phyloP scores from a whole-genome alignment of 2,888 invertebrate genomes.

The Thysanoteuthis rhombus region DNA sequence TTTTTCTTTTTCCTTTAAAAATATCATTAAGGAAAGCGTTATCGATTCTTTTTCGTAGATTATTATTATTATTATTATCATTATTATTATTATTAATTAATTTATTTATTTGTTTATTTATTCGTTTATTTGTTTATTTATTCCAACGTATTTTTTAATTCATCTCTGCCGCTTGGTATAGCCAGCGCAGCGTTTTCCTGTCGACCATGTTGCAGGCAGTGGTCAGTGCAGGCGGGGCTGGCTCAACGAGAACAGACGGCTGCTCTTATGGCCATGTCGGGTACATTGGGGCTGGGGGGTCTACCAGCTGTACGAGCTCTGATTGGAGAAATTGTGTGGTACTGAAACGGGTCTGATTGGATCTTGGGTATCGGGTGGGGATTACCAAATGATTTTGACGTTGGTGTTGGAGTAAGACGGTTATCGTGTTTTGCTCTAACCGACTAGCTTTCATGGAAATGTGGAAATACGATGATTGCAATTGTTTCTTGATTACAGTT shows the following conservation, averaged over 20 bases:
- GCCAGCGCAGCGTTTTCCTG: neutral
- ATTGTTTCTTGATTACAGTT: no score
- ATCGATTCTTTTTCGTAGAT: no score
- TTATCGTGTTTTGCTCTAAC: neutral
- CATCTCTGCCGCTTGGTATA: neutral
- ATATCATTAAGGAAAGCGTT: no score
- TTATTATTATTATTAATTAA: no score
- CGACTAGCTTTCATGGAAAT: neutral
- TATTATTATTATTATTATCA: no score
- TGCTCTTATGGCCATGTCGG: neutral
- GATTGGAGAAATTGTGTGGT: neutral
- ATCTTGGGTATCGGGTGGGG: neutral
- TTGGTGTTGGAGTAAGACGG: neutral
- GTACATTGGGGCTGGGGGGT: neutral
- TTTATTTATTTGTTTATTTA: neutral
- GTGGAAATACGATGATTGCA: no score
- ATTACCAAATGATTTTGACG: neutral
- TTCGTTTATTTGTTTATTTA: neutral
- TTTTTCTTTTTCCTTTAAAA: no score
- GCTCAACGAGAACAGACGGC: neutral
- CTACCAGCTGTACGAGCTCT: neutral
- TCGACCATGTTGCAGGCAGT: neutral
- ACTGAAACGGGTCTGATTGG: neutral
- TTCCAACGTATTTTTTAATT: neutral
- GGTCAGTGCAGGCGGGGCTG: neutral